Conservation (phyloP, 2,113 vertebrate genomes). For the Capricornis sumatraensis region DNA sequence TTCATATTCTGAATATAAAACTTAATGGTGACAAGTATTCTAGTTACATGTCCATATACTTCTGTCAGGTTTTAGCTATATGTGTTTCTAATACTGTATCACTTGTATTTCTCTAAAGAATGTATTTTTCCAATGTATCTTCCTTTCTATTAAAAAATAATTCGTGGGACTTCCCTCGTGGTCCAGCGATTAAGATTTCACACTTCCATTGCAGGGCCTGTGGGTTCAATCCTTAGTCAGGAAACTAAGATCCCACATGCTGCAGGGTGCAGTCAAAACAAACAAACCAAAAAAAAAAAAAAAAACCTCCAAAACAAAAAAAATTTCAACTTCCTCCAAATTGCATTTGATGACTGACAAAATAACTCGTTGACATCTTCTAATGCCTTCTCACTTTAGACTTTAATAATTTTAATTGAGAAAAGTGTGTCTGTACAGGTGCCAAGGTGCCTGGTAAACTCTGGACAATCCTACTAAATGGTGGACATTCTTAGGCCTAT, state of each 20-base stretch:
- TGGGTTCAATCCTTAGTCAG: neutral
- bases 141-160: neutral
- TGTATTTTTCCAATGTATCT: neutral
- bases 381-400: neutral
- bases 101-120: neutral
- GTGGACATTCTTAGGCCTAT: neutral
- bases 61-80: neutral
- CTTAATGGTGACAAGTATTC: neutral
- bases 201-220: neutral
- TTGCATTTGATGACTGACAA: neutral
- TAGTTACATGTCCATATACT: neutral
- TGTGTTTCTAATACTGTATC: neutral
- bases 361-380: neutral
- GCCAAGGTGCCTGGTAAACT: neutral
- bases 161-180: fast-evolving
- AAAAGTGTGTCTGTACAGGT: neutral
- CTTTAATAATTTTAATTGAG: neutral
- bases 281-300: neutral
- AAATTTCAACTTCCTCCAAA: neutral
- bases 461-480: neutral
- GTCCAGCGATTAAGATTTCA: neutral
- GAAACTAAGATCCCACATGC: neutral
- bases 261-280: neutral
- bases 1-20: neutral
- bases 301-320: neutral